Evolutionary conservation across 2,113 vertebrate genomes (phyloP), one percentile per base, ranked within the genome.

Genomic region (Hipposideros armiger): DNA sequence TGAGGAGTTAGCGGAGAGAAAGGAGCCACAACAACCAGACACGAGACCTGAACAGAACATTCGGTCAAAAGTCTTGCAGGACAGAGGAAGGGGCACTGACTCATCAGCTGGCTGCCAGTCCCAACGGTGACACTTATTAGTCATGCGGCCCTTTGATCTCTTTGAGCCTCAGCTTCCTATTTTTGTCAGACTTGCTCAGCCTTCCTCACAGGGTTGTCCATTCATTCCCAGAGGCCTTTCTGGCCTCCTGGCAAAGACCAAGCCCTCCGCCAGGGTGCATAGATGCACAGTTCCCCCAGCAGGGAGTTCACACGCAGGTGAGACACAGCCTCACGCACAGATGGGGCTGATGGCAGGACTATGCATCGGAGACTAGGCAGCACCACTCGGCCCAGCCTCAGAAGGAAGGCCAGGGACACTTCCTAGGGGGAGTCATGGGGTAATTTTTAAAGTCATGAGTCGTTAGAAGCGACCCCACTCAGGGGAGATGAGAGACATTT

Each of bases 341-440:
- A 60, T 9, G 36, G 74, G 47, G 52, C 19, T 9, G 3, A 1
- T 3, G 54, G 30, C 54, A 19, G 40, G 77, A 52, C 15, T 3
- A 10, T 1, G 17, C 9, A 30, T 20, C 19, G 11, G 26, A 17
- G 8, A 36, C 3, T 7, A 16, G 30, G 20, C 26, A 28, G 24
- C 28, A 47, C 36, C 3, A 22, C 54, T 32, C 74, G 32, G 22
- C 19, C 64, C 42, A 67, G 47, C 47, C 17, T 19, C 54, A 56
- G 16, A 50, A 22, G 7, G 8, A 6, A 10, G 2, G 6, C n/a
- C 47, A 60, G 66, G 14, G 26, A 4, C 0, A 1, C 4, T 19
- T 36, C 70, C 30, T n/a, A 42, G 32, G 40, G 11, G 40, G 26
- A 62, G 24, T 16, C 70, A 40, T 0, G 4, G 40, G 32, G 19